Evolutionary conservation across 2,113 vertebrate species (phyloP), one percentile per base, ranked within the genome.

Genomic region (Dipodomys merriami): DNA sequence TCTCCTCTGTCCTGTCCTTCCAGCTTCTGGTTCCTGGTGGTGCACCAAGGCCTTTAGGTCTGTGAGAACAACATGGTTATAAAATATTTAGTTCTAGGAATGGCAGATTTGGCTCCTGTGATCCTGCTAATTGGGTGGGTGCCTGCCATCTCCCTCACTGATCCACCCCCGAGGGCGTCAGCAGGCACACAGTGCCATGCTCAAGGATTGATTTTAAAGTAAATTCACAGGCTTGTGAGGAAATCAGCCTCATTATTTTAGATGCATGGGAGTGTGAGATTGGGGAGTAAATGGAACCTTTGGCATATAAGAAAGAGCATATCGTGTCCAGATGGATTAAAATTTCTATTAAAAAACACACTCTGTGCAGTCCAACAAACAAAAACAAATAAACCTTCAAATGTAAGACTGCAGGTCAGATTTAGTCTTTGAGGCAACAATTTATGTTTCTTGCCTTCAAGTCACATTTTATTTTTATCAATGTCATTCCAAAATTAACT

Each of bases 221-320:
- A 71, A 95, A 60, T 57, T 95, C 87, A 93, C 60, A 74, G 86
- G n/a, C 69, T 65, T 22, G 4, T 67, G 23, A 82, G 69, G 85
- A 91, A 95, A 88, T 72, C 78, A 71, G 60, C 23, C 74, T 95
- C 67, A 57, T 88, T 95, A 72, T 86, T 92, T 89, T 93, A 86
- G 39, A 79, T 57, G 77, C 15, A 12, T 27, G 71, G 73, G 53
- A 53, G 15, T 79, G 53, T 93, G 64, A 96, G 53, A 85, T 84
- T 33, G 65, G 27, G 67, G 76, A 83, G 33, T 68, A 71, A 91
- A 91, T 7, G 29, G 68, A 49, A 19, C 4, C 83, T 92, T 90
- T 91, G 84, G 69, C 35, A 71, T 95, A 84, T 13, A 85, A 9
- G 53, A 88, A 53, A 88, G 33, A 95, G 25, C 30, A 25, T 76